Evolutionary conservation across 2,797 vertebrate species (phyloP).

Genomic region (Benthosema pterotum): DNA sequence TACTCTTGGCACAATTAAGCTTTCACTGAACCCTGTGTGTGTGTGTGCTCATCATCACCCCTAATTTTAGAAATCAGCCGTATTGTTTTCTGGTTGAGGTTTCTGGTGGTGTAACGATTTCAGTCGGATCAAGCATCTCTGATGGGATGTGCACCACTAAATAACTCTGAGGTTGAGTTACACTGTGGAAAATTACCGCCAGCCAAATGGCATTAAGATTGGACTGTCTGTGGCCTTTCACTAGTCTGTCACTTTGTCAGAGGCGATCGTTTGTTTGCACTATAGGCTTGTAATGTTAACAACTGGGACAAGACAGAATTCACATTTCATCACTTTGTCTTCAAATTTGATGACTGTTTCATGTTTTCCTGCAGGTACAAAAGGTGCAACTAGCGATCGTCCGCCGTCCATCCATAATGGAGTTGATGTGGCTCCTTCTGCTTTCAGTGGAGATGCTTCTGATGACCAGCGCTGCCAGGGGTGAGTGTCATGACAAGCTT

Average conservation of each 20-base stretch:
- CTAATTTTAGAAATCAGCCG: not conserved
- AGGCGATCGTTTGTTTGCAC: too few relatives aligned
- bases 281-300: not conserved
- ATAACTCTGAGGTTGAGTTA: not conserved
- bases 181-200: conserved; percentile 14
- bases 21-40: too few relatives aligned
- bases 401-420: conserved; percentile 43
- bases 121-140: not conserved
- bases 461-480: conserved; percentile 61
- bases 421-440: conserved; percentile 52
- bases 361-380: conserved; percentile 36
- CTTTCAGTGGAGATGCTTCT: conserved; percentile 57
- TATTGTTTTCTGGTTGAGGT: not conserved
- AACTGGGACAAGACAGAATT: not conserved
- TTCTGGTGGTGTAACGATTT: not conserved
- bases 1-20: not conserved
- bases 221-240: conserved; percentile 5
- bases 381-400: not conserved
- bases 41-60: too few relatives aligned
- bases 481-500: conserved; percentile 49
- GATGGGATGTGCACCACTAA: not conserved
- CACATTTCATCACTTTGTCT: not conserved
- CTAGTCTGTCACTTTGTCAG: not conserved
- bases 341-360: not conserved
- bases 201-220: conserved; percentile 13